phyloP scores from a whole-genome alignment of 2,888 invertebrate species.

The Carpatolechia fugitivella region DNA sequence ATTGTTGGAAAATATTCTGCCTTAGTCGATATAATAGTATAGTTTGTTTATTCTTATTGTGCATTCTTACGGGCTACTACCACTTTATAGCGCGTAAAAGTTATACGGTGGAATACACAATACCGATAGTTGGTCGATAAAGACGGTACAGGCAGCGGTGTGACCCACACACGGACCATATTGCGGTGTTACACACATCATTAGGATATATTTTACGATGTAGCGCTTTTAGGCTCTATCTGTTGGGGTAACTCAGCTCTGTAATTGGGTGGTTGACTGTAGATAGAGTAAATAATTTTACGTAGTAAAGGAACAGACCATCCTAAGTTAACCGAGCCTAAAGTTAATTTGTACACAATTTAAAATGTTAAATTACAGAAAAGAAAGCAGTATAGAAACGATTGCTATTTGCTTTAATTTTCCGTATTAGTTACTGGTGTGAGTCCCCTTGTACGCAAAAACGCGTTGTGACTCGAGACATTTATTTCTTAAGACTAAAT shows the following conservation, averaged over 20 bases:
- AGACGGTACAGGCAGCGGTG: background rate
- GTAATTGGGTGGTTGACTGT: no score
- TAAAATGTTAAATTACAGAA: no score
- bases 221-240: background rate
- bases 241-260: background rate
- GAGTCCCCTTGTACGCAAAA: background rate
- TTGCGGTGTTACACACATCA: constrained; percentile 1
- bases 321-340: no score
- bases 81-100: constrained; percentile 4
- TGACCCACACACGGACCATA: constrained; percentile 3
- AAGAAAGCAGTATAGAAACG: no score
- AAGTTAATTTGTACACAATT: no score
- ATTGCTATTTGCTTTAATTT: no score
- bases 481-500: background rate
- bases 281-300: no score
- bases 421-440: background rate
- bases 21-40: background rate
- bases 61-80: constrained; percentile 1
- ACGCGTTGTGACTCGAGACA: background rate
- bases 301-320: no score
- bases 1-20: constrained; percentile 11
- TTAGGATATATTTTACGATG: background rate
- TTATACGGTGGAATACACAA: constrained; percentile 6
- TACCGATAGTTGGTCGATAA: constrained; percentile 8
- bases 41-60: constrained; percentile 1